Evolutionary conservation across 1,140 invertebrate genomes (phyloP).

Genomic region (Hylaeus volcanicus): DNA sequence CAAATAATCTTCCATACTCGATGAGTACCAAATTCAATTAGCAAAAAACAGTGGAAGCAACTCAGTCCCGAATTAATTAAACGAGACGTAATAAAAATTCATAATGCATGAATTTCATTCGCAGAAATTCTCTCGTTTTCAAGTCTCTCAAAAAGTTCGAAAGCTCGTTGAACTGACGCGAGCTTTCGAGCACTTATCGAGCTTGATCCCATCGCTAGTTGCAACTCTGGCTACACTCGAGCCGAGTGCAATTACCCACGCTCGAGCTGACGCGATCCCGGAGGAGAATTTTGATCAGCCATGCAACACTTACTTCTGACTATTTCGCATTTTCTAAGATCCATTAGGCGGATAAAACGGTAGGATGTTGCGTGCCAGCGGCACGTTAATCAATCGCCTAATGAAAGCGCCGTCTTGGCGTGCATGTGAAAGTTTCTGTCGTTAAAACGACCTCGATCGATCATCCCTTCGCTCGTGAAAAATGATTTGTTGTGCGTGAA

Average conservation of each 20-base stretch:
- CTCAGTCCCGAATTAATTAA: no score
- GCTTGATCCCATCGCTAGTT: background rate
- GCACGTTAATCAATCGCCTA: constrained; percentile 19
- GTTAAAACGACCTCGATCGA: constrained; percentile 5
- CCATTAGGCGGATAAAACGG: constrained; percentile 14
- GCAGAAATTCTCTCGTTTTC: no score
- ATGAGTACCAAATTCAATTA: no score
- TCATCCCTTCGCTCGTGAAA: background rate
- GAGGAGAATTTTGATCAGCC: constrained; percentile 42
- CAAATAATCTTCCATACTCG: no score
- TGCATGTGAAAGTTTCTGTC: constrained; percentile 12
- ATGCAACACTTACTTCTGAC: constrained; percentile 38
- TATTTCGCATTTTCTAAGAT: constrained; percentile 38
- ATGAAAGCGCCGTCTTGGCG: constrained; percentile 8
- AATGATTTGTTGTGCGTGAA: background rate
- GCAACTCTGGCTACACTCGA: background rate
- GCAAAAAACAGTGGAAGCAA: no score
- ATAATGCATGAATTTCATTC: no score
- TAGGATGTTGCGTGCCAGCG: background rate
- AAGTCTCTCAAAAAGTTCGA: no score
- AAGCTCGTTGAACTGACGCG: background rate
- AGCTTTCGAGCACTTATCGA: background rate
- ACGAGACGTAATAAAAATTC: no score
- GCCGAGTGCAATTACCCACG: constrained; percentile 22
- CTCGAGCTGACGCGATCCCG: constrained; percentile 33